Percentiles rank a stretch among this genome's conserved stretches.
Conservation (phyloP, 2,888 invertebrate genomes). For the Thelaira solivaga region DNA sequence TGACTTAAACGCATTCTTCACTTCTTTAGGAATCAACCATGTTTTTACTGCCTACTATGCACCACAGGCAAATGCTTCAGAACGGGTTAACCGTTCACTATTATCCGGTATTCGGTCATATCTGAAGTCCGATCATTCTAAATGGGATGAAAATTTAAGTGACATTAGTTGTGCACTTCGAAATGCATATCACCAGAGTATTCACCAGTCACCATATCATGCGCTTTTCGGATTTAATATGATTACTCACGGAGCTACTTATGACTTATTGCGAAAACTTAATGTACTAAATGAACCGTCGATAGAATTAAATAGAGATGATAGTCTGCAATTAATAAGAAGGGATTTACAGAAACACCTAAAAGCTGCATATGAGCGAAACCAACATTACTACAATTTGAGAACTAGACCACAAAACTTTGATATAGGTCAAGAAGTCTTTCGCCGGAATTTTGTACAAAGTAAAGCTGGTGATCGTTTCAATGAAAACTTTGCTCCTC, state of each 20-base stretch:
- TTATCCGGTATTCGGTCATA: constrained; percentile 1
- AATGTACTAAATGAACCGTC: constrained; percentile 15
- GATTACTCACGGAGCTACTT: neutral
- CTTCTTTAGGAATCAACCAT: neutral
- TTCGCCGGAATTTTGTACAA: constrained; percentile 1
- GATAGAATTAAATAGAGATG: neutral
- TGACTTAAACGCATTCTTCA: neutral
- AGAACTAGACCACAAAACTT: constrained; percentile 2
- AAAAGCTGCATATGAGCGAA: neutral
- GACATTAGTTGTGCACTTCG: constrained; percentile 22
- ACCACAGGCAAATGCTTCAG: neutral
- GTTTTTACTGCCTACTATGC: neutral
- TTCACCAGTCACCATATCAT: constrained; percentile 8
- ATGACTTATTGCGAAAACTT: neutral
- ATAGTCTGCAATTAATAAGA: neutral
- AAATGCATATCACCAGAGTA: neutral
- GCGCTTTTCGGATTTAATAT: neutral
- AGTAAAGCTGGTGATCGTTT: neutral
- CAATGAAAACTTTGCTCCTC: constrained; percentile 7
- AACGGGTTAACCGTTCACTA: neutral
- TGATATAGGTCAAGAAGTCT: constrained; percentile 3
- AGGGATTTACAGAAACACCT: neutral
- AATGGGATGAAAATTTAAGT: constrained; percentile 34
- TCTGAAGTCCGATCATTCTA: constrained; percentile 5
- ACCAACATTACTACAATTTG: constrained; percentile 5